Conservation (phyloP, 2,888 invertebrate species). For the Seira sanloemensis region DNA sequence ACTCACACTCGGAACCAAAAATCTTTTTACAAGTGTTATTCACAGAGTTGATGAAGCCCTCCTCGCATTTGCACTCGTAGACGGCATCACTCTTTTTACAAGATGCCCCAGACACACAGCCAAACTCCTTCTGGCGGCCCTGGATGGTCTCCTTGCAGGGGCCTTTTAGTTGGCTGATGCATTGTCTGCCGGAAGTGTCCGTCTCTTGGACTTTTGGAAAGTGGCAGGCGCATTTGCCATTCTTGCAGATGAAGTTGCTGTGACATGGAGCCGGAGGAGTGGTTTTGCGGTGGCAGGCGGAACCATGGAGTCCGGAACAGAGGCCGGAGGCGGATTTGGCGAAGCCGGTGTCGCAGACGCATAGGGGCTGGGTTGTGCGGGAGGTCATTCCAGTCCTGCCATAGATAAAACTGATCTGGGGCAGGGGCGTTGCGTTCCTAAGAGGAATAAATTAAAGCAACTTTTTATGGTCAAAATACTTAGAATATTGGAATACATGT, state of each 20-base stretch:
- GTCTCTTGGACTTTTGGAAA: constrained; percentile 33
- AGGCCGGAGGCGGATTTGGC: too few species aligned
- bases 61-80: constrained; percentile 23
- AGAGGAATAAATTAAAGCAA: too few species aligned
- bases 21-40: constrained; percentile 12
- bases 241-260: background rate
- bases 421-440: too few species aligned
- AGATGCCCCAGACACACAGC: constrained; percentile 1
- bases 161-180: constrained; percentile 33
- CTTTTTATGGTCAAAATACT: too few species aligned
- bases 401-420: too few species aligned
- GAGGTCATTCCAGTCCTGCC: too few species aligned
- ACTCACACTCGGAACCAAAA: constrained; percentile 26
- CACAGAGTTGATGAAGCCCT: constrained; percentile 30
- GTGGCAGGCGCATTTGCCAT: background rate
- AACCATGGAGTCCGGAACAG: too few species aligned
- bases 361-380: too few species aligned
- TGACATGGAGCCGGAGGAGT: too few species aligned
- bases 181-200: background rate
- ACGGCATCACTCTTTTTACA: constrained; percentile 27
- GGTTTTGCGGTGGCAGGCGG: too few species aligned
- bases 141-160: constrained; percentile 31
- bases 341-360: too few species aligned
- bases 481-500: too few species aligned
- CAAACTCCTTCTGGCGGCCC: background rate